Percentiles rank a stretch among this genome's conserved stretches.
Evolutionary conservation across 2,797 vertebrate species (phyloP).

Genomic region (Danio choprae): DNA sequence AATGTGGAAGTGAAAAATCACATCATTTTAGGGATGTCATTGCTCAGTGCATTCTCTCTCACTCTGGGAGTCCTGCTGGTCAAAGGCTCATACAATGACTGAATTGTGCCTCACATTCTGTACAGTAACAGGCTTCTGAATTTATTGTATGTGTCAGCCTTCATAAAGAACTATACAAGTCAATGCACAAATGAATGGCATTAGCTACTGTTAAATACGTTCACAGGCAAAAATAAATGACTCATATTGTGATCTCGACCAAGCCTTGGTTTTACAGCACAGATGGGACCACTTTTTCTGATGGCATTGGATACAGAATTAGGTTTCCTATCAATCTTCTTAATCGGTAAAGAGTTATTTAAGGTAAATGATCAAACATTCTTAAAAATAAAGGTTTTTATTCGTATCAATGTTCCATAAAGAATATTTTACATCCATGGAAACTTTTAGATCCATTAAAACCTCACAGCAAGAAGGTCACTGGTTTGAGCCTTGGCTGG

Average conservation of each 20-base stretch:
- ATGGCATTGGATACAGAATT: not conserved
- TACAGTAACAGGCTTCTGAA: conserved; percentile 35
- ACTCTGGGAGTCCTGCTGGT: conserved; percentile 7
- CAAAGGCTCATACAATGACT: conserved; percentile 48
- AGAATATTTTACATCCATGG: too few species aligned
- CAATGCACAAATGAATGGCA: conserved; percentile 38
- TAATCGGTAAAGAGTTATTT: not conserved
- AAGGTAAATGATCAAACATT: not conserved
- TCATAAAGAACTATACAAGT: conserved; percentile 41
- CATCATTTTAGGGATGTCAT: conserved; percentile 28
- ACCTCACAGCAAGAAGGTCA: too few species aligned
- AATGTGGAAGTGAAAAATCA: conserved; percentile 34
- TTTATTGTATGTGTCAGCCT: conserved; percentile 47
- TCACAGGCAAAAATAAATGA: not conserved
- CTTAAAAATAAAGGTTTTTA: not conserved
- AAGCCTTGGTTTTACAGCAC: not conserved
- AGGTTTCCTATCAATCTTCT: not conserved
- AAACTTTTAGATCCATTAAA: too few species aligned
- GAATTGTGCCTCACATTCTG: conserved; percentile 47
- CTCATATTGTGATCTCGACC: not conserved
- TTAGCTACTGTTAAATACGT: conserved; percentile 26
- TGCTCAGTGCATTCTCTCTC: conserved; percentile 17
- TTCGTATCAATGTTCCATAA: too few species aligned
- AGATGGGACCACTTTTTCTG: not conserved
- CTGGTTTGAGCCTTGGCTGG: too few species aligned